These are phyloP conservation scores for Strigamia crassipes DNA, from an alignment of 2,888 invertebrate species.

Conservation along the genomic window DNA sequence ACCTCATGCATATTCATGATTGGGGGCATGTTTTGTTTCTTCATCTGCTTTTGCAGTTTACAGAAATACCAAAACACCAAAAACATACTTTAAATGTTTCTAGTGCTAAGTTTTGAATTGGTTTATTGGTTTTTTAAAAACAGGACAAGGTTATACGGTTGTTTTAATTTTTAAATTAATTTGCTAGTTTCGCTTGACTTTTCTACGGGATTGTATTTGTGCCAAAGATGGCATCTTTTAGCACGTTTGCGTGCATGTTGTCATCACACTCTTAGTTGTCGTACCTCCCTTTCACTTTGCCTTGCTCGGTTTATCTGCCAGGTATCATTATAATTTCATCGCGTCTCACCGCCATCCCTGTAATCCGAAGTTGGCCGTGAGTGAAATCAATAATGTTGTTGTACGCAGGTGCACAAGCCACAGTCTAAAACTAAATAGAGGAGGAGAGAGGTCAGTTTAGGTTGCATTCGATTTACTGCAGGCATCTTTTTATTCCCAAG, in stretches of 20 bases:
- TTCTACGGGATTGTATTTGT: background rate
- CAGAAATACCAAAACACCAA: too few relatives aligned
- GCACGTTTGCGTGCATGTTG: constrained; percentile 10
- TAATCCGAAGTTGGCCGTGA: constrained; percentile 34
- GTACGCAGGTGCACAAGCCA: constrained; percentile 33
- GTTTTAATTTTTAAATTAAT: background rate
- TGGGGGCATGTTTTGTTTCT: too few relatives aligned
- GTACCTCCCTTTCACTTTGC: constrained; percentile 21
- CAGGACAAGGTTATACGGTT: too few relatives aligned
- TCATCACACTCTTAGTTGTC: constrained; percentile 31
- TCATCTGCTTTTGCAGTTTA: too few relatives aligned
- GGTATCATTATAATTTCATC: constrained; percentile 42
- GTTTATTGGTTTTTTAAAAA: too few relatives aligned
- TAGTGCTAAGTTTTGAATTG: too few relatives aligned
- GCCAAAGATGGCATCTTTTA: background rate
- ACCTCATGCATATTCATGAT: too few relatives aligned
- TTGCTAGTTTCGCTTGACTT: background rate
- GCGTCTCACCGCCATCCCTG: constrained; percentile 21
- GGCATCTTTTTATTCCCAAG: background rate
- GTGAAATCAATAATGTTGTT: constrained; percentile 36
- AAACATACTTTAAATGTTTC: too few relatives aligned
- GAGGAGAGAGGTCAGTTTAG: background rate
- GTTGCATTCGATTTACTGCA: constrained; percentile 11
- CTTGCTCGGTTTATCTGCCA: constrained; percentile 19
- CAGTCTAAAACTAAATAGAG: background rate